Evolutionary conservation across 2,888 invertebrate genomes (phyloP), one percentile per base, ranked within the genome.

Genomic region (Apoderus coryli): DNA sequence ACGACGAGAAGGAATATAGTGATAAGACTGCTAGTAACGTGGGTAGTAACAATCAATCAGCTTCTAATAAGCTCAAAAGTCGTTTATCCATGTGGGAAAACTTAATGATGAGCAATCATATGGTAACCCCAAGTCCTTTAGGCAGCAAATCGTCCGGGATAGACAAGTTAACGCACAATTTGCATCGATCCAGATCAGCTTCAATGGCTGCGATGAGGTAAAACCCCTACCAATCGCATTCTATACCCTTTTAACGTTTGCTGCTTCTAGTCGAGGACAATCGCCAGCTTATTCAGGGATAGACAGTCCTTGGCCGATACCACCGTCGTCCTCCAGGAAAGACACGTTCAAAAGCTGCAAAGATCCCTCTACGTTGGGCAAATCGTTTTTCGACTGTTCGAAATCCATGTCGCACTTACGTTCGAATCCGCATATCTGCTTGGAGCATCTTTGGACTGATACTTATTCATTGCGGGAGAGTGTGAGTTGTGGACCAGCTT

Each of bases 391-490:
- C 28, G 50, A 53, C 26, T 43, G 39, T 32, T 47, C 51, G 2
- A 49, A 52, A 44, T 41, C 45, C 4, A 47, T 48, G 33, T 45
- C 50, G 3, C 42, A 48, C 37, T 38, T 50, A 16, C 41, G 40
- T 26, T 41, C 86, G 14, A 74, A 76, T 43, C 90, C 92, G 0
- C 80, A 84, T 43, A 66, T 90, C 39, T 90, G 89, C 47, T 62
- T 93, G 25, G 90, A 93, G 43, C 79, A 82, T 49, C 61, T 90
- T 9, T 93, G 92, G 92, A 80, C 80, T 0, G 92, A 92, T 47
- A 72, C 62, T 35, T 61, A 40, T 33, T 39, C 46, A 26, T 31
- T 34, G 16, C 45, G n/a, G n/a, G n/a, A n/a, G n/a, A 41, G 40
- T 10, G 34, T 37, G 22, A 35, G 35, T 5, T 45, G 62, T 43